A percentile compares a stretch with the other conserved stretches of the same genome.
These are phyloP conservation scores for Trissonchulus sp. DNA, from an alignment of 2,888 invertebrate genomes.

Conservation along the genomic window DNA sequence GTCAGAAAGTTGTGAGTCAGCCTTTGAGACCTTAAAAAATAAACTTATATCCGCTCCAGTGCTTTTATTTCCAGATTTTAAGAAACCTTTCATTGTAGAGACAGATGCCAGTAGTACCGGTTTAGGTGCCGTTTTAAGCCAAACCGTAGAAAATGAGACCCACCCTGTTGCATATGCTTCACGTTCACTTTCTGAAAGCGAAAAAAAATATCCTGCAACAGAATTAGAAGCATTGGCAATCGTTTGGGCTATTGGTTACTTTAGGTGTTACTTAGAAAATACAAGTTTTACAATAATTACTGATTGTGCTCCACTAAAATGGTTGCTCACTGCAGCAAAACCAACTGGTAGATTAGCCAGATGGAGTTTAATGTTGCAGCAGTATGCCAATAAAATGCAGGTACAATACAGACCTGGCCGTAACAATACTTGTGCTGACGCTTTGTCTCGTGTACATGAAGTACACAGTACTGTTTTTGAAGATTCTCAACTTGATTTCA, in stretches of 20 bases:
- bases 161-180: constrained; percentile 18
- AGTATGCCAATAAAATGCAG: background rate
- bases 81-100: constrained; percentile 16
- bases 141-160: background rate
- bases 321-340: background rate
- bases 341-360: background rate
- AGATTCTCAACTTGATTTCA: too few relatives aligned
- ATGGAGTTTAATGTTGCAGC: background rate
- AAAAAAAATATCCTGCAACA: constrained; percentile 11
- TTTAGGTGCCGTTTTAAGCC: constrained; percentile 17
- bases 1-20: background rate
- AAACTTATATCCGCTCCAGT: background rate
- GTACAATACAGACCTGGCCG: too few relatives aligned
- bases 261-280: constrained; percentile 1
- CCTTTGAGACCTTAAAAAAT: constrained; percentile 22
- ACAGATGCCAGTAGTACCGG: constrained; percentile 18
- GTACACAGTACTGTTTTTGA: too few relatives aligned
- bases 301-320: constrained; percentile 12
- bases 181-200: background rate
- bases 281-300: constrained; percentile 14
- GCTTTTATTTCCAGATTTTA: constrained; percentile 24
- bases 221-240: constrained; percentile 24
- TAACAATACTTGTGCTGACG: too few relatives aligned
- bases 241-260: background rate
- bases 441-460: too few relatives aligned